Evolutionary conservation across 2,888 invertebrate genomes (phyloP), one percentile per base, ranked within the genome.

Genomic region (Nymphalis polychloros): DNA sequence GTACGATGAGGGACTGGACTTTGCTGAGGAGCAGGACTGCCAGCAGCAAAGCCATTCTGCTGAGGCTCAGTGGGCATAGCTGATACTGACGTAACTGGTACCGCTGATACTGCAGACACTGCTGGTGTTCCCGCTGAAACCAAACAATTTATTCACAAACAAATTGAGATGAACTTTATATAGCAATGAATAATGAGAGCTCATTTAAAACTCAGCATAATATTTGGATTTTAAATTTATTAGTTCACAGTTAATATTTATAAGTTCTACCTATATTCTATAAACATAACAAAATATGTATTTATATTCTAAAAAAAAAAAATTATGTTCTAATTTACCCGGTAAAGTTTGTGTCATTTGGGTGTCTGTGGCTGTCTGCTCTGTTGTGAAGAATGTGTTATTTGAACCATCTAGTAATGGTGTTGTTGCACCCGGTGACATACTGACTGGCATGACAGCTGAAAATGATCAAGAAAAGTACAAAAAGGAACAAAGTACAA

Each of bases 371-470:
- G 85, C 80, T 1, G 90, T 87, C 72, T 85, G 90, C 72, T 93
- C 93, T 6, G 87, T 75, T 4, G 89, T 85, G 76, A 93, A 93
- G 81, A 92, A 93, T 0, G 88, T 85, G 0, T 86, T 84, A 63
- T 78, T 90, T 8, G 87, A 77, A n/a, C 85, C 85, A 66, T 93
- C 93, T 64, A 93, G 85, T 48, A 93, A 81, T 0, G 92, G 90
- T 1, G 91, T 90, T 0, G 90, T 89, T 0, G 82, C 89, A 0
- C 91, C 91, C 0, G 92, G 90, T 0, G 92, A 89, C 87, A 93
- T 90, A 63, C 84, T 89, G 67, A 93, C 92, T 41, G 91, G 90
- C 81, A 93, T 83, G 6, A 92, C 89, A 78, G 90, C 92, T 91
- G 81, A 67, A 89, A 81, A 63, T 62, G 20, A n/a, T 64, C 57